phyloP scores from a whole-genome alignment of 1,140 invertebrate species.

The Spodoptera frugiperda region DNA sequence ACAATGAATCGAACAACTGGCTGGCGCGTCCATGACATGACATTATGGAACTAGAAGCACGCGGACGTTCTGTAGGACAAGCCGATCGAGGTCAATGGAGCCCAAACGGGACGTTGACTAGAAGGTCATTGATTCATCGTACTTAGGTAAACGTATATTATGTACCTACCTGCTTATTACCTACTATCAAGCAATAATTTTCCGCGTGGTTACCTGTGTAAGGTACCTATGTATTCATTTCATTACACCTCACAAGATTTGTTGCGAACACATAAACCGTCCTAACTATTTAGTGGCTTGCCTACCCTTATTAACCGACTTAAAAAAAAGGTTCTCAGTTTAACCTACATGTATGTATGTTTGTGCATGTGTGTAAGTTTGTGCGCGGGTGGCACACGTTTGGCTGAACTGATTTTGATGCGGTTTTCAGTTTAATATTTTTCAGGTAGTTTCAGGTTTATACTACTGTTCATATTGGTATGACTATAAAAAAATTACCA shows the following conservation, averaged over 20 bases:
- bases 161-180: too few species aligned
- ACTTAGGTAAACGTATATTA: neutral
- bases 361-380: too few species aligned
- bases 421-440: too few species aligned
- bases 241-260: neutral
- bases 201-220: neutral
- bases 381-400: too few species aligned
- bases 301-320: too few species aligned
- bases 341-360: too few species aligned
- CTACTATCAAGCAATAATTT: neutral
- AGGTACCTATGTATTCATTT: neutral
- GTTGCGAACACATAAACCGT: neutral
- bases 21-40: conserved; percentile 75
- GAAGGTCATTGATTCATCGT: conserved; percentile 54
- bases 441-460: too few species aligned
- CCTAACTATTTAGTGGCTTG: too few species aligned
- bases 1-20: conserved; percentile 72
- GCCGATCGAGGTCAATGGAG: conserved; percentile 70
- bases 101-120: conserved; percentile 58
- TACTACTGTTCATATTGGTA: too few species aligned
- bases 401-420: too few species aligned
- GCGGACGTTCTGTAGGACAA: conserved; percentile 56
- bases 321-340: too few species aligned
- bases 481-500: too few species aligned
- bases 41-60: conserved; percentile 65